These are phyloP conservation scores for Mycteria americana DNA, from an alignment of 2,797 vertebrate species.

Conservation along the genomic window DNA sequence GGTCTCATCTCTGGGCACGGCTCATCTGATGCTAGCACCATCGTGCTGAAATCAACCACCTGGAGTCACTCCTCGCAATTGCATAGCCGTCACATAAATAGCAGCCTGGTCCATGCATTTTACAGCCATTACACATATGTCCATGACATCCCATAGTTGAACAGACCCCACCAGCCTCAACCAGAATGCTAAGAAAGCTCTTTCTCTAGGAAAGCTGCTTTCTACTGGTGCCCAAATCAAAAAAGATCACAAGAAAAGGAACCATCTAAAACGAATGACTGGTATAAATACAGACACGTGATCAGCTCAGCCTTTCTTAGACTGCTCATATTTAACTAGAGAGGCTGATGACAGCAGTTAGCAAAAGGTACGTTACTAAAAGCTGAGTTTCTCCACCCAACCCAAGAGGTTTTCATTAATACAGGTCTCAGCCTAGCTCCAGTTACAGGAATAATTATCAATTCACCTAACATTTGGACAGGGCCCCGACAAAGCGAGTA, in stretches of 20 bases:
- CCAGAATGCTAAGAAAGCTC: neutral
- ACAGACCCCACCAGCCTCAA: constrained; percentile 42
- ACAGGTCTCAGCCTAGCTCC: neutral
- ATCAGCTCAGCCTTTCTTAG: neutral
- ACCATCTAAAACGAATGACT: constrained; percentile 34
- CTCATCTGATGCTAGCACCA: neutral
- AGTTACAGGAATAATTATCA: neutral
- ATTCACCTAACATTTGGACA: neutral
- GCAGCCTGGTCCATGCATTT: neutral
- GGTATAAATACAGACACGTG: neutral
- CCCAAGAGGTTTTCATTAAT: neutral
- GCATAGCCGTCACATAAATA: constrained; percentile 44
- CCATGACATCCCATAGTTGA: constrained; percentile 34
- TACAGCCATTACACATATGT: constrained; percentile 36
- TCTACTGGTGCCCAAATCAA: constrained; percentile 21
- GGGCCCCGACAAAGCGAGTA: neutral
- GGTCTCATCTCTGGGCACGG: neutral
- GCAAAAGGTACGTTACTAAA: neutral
- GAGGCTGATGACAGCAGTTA: neutral
- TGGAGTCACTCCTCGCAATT: constrained; percentile 59
- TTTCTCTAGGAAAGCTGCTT: constrained; percentile 44
- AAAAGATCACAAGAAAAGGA: neutral
- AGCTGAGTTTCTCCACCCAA: neutral
- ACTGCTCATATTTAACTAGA: neutral
- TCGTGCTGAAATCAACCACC: constrained; percentile 46